These are phyloP conservation scores for Cirrhinus molitorella DNA, from an alignment of 2,797 vertebrate species.

Conservation along the genomic window DNA sequence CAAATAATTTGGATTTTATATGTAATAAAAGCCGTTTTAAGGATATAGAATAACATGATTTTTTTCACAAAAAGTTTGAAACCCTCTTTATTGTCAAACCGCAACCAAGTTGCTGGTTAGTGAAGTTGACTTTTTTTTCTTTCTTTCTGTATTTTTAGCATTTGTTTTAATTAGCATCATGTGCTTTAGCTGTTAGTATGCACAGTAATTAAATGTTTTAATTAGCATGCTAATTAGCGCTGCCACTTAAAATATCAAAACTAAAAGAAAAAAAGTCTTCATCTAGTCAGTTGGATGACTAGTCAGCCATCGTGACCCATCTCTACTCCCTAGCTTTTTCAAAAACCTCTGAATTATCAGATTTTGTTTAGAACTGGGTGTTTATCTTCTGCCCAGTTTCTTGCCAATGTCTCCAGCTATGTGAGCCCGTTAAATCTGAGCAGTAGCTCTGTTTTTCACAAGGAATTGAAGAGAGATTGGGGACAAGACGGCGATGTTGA, in stretches of 20 bases:
- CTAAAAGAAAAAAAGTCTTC: no score
- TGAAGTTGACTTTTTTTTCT: no score
- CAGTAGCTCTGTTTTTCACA: constrained; percentile 21
- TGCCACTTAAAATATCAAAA: not conserved
- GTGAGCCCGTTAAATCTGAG: not conserved
- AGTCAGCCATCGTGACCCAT: not conserved
- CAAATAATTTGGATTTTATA: not conserved
- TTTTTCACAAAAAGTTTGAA: no score
- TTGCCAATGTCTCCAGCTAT: constrained; percentile 10
- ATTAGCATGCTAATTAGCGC: constrained; percentile 5
- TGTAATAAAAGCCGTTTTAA: not conserved
- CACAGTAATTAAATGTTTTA: constrained; percentile 1
- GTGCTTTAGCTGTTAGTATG: constrained; percentile 6
- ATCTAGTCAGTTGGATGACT: not conserved
- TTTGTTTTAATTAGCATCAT: constrained; percentile 18
- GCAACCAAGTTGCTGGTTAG: no score
- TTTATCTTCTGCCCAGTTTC: not conserved
- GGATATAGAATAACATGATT: no score
- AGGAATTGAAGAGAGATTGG: constrained; percentile 29
- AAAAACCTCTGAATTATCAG: not conserved
- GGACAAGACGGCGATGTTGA: constrained; percentile 45
- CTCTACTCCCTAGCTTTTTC: not conserved
- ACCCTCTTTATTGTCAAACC: no score
- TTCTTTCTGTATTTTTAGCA: not conserved
- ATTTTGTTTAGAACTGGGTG: constrained; percentile 58